Conservation (phyloP, 2,797 vertebrate species). For the Ctenochaetus hawaiiensis region DNA sequence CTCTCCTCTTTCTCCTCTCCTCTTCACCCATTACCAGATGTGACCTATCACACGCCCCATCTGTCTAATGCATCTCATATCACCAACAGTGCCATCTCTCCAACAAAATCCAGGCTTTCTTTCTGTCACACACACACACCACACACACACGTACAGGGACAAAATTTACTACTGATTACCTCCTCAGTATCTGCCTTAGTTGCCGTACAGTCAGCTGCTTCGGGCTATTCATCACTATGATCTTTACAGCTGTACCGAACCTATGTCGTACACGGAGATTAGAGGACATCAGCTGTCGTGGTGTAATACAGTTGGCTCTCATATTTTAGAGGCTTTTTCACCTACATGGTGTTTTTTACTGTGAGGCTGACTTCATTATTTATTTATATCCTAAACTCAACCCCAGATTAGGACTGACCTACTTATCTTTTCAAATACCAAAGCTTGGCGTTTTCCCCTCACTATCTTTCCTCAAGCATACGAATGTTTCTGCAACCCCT, state of each 20-base stretch:
- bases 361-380: slow-evolving; percentile 70
- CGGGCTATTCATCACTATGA: slow-evolving; percentile 25
- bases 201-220: slow-evolving; percentile 37
- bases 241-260: slow-evolving; percentile 16
- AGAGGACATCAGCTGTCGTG: slow-evolving; percentile 9
- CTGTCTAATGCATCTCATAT: slow-evolving; percentile 72
- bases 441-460: slow-evolving; percentile 60
- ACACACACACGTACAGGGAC: slow-evolving; percentile 9
- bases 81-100: slow-evolving; percentile 49
- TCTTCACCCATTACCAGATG: slow-evolving; percentile 63
- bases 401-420: slow-evolving; percentile 80
- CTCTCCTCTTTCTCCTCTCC: neutral
- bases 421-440: slow-evolving; percentile 75
- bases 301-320: slow-evolving; percentile 9
- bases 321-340: slow-evolving; percentile 51
- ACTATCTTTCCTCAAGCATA: slow-evolving; percentile 47
- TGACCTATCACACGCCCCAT: slow-evolving; percentile 76
- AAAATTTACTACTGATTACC: slow-evolving; percentile 39
- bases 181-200: slow-evolving; percentile 23
- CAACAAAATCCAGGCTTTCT: slow-evolving; percentile 40
- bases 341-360: slow-evolving; percentile 57
- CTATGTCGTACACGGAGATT: neutral
- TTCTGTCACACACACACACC: neutral
- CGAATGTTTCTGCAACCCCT: slow-evolving; percentile 46
- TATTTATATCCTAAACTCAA: slow-evolving; percentile 80